Conservation (phyloP, 2,113 vertebrate genomes). For the Festucalex cinctus region DNA sequence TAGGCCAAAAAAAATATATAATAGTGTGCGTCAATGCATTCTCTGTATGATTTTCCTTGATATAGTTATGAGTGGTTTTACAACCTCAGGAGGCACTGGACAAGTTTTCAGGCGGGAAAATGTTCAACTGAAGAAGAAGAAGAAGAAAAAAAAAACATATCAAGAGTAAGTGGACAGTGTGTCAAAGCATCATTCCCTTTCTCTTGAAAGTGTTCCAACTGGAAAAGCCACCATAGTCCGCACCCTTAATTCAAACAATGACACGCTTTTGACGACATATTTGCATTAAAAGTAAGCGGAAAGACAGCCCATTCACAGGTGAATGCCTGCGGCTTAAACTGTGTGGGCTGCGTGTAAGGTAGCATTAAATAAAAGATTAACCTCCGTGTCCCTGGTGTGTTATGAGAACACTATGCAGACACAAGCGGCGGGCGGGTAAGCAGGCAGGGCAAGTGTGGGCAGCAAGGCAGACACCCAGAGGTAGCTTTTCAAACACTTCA, state of each 20-base stretch:
- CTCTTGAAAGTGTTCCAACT: conserved; percentile 29
- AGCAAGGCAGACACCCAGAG: conserved; percentile 59
- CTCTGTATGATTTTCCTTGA: conserved; percentile 32
- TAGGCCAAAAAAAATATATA: conserved; percentile 42
- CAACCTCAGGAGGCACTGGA: conserved; percentile 7
- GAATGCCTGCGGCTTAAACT: conserved; percentile 29
- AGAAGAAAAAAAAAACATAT: not conserved
- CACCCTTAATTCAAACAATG: conserved; percentile 33
- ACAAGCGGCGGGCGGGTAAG: conserved; percentile 28
- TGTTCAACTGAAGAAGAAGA: too few relatives aligned
- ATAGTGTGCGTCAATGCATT: conserved; percentile 24
- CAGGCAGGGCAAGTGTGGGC: conserved; percentile 32
- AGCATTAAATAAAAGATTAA: conserved; percentile 72
- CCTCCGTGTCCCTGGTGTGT: conserved; percentile 57
- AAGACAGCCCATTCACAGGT: conserved; percentile 32
- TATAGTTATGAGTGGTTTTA: conserved; percentile 30
- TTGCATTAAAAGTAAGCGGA: conserved; percentile 15
- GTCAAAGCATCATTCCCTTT: conserved; percentile 19
- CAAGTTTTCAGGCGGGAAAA: too few relatives aligned
- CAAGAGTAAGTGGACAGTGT: not conserved
- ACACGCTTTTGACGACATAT: conserved; percentile 15
- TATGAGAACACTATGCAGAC: conserved; percentile 50
- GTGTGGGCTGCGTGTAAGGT: conserved; percentile 50
- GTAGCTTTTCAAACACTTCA: conserved; percentile 60
- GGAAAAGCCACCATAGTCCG: conserved; percentile 15